Conservation (phyloP, 2,888 invertebrate species). For the Nomada hirtipes region DNA sequence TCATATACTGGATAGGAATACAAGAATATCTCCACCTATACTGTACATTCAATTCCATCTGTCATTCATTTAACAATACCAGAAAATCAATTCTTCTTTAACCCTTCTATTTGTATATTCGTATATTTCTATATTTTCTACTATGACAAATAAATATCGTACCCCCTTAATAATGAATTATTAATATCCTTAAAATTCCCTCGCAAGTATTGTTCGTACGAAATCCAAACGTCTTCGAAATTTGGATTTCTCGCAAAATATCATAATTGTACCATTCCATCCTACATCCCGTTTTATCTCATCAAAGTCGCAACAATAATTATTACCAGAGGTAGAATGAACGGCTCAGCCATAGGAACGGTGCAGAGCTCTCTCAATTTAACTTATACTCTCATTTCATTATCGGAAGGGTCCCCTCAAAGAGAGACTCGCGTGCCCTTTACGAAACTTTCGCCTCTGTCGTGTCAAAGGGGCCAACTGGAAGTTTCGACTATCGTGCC, state of each 20-base stretch:
- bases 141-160: not conserved
- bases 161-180: not conserved
- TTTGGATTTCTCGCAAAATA: too few relatives aligned
- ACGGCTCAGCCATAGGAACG: not conserved
- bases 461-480: not conserved
- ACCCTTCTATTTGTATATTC: too few relatives aligned
- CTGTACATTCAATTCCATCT: too few relatives aligned
- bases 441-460: slow-evolving; percentile 8
- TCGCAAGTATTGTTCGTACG: too few relatives aligned
- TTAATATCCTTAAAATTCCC: too few relatives aligned
- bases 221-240: too few relatives aligned
- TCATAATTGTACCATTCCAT: too few relatives aligned
- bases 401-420: slow-evolving; percentile 6
- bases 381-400: slow-evolving; percentile 18
- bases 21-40: not conserved
- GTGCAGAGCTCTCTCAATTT: slow-evolving; percentile 7
- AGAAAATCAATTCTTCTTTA: too few relatives aligned
- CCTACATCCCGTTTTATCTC: not conserved
- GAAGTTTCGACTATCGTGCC: not conserved
- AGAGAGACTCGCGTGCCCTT: not conserved
- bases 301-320: slow-evolving; percentile 3
- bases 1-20: not conserved
- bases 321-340: not conserved
- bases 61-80: too few relatives aligned
- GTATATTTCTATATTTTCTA: too few relatives aligned